Evolutionary conservation across 2,888 invertebrate genomes (phyloP).

Genomic region (Ceriagrion tenellum): DNA sequence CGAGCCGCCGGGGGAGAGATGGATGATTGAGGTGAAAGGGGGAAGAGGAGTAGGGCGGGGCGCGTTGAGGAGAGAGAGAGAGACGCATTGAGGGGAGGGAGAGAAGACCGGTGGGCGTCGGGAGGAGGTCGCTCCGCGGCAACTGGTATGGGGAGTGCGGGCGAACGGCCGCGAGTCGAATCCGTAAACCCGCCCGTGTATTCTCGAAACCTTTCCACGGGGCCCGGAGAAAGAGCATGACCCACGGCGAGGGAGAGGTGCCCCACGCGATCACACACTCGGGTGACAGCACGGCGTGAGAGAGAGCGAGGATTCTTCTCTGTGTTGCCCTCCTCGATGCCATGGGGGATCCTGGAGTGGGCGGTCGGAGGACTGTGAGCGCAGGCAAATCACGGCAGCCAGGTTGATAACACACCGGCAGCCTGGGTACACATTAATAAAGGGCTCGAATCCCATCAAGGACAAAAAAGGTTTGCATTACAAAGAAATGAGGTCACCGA

Average conservation of each 20-base stretch:
- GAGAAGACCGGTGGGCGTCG: background rate
- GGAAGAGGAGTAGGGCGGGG: background rate
- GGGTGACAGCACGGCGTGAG: too few species aligned
- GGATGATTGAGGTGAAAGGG: background rate
- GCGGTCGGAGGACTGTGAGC: too few species aligned
- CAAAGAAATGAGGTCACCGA: too few species aligned
- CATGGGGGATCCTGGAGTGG: background rate
- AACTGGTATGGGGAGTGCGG: background rate
- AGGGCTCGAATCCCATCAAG: too few species aligned
- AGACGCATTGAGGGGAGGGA: background rate
- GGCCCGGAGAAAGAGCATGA: background rate
- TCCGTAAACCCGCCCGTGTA: background rate
- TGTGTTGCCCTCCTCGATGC: background rate
- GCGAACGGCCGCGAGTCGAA: background rate
- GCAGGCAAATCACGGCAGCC: too few species aligned
- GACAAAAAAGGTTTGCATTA: too few species aligned
- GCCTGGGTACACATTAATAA: too few species aligned
- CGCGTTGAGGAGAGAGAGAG: background rate
- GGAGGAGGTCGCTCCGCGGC: background rate
- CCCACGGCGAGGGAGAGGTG: background rate
- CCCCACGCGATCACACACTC: background rate
- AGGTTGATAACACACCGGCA: too few species aligned
- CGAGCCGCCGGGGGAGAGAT: background rate
- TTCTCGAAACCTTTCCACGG: constrained; percentile 5
- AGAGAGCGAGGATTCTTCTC: too few species aligned